A percentile compares a stretch with the other conserved stretches of the same genome.
Conservation (phyloP, 2,888 invertebrate species). For the Habrosyne pyritoides region DNA sequence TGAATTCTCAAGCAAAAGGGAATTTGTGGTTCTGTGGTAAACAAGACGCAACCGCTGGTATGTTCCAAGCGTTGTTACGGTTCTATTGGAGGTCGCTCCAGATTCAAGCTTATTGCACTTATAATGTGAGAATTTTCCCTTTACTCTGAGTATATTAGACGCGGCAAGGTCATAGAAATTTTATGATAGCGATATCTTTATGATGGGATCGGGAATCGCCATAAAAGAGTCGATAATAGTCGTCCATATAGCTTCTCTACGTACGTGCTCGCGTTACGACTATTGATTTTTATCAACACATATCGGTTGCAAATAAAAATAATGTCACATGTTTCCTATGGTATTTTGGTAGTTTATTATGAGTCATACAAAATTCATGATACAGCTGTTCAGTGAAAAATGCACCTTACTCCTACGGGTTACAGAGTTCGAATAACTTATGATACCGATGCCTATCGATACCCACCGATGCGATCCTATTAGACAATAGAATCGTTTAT, state of each 20-base stretch:
- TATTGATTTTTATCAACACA: conserved; percentile 8
- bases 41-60: not conserved
- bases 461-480: too few species aligned
- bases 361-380: too few species aligned
- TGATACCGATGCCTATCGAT: too few species aligned
- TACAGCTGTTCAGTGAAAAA: not conserved
- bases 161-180: conserved; percentile 28
- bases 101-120: not conserved
- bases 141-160: conserved; percentile 2
- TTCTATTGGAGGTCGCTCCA: not conserved
- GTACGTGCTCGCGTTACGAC: conserved; percentile 29
- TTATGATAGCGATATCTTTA: conserved; percentile 62
- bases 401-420: not conserved
- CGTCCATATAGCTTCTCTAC: conserved; percentile 50
- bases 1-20: not conserved
- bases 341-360: not conserved
- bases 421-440: not conserved
- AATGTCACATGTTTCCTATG: conserved; percentile 3
- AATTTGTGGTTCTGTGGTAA: not conserved
- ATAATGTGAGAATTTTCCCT: not conserved
- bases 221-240: conserved; percentile 67
- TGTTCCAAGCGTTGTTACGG: not conserved
- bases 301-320: conserved; percentile 5
- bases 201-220: conserved; percentile 57
- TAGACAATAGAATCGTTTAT: not conserved